Conservation (phyloP, 2,797 vertebrate genomes). For the Liparis tanakae region DNA sequence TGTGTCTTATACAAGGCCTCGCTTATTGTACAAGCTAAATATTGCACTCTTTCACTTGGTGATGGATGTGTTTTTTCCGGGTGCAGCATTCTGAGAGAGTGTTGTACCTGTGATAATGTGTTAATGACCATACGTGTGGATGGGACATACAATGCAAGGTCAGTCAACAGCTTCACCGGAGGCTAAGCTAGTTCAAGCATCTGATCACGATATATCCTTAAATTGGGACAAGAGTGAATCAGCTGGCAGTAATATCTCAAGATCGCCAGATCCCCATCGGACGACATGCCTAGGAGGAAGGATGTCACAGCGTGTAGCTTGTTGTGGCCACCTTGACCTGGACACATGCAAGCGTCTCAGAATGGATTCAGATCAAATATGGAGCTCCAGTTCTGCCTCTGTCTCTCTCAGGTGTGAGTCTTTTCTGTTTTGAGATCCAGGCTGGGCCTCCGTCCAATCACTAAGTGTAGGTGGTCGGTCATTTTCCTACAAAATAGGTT, state of each 20-base stretch:
- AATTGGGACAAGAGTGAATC: neutral
- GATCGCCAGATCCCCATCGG: neutral
- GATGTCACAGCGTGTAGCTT: conserved; percentile 1
- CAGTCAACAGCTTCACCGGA: neutral
- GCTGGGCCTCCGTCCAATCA: conserved; percentile 58
- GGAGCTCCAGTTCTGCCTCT: conserved; percentile 32
- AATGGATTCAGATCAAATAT: conserved; percentile 36
- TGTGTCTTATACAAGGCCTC: conserved; percentile 56
- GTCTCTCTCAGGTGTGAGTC: conserved; percentile 69
- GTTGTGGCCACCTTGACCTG: conserved; percentile 3
- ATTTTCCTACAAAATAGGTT: conserved; percentile 69
- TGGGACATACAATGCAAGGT: neutral
- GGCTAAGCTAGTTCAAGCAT: neutral
- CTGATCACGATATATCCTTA: neutral
- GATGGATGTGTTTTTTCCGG: conserved; percentile 38
- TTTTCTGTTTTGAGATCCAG: conserved; percentile 55
- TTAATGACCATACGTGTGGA: neutral
- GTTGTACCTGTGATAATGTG: neutral
- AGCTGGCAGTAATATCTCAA: neutral
- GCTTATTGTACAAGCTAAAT: conserved; percentile 60
- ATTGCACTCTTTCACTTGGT: conserved; percentile 47
- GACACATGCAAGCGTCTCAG: conserved; percentile 8
- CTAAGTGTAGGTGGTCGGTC: conserved; percentile 53
- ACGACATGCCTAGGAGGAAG: neutral
- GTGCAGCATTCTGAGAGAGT: neutral